A percentile compares a stretch with the other conserved stretches of the same genome.
These are phyloP conservation scores for Sebastiscus tertius DNA, from an alignment of 2,797 vertebrate species.

Conservation along the genomic window DNA sequence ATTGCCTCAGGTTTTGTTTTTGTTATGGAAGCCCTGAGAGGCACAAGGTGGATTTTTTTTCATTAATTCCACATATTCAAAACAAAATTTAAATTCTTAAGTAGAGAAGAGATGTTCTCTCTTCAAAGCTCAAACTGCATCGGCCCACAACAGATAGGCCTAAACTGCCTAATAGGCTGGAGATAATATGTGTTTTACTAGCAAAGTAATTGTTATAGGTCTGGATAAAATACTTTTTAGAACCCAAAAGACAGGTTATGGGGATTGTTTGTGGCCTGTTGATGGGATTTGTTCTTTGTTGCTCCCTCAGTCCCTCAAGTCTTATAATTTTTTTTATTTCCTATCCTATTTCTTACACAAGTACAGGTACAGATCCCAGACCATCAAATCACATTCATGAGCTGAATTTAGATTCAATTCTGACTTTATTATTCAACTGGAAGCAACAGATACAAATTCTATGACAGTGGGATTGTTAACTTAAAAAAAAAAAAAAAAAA, in stretches of 20 bases:
- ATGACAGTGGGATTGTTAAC: conserved; percentile 43
- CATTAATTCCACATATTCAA: conserved; percentile 9
- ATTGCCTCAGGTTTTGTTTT: background rate
- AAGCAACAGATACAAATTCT: conserved; percentile 27
- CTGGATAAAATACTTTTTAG: background rate
- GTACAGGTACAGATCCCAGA: background rate
- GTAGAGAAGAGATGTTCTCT: background rate
- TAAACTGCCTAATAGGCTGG: background rate
- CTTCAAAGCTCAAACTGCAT: background rate
- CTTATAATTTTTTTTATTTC: background rate
- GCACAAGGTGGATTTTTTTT: background rate
- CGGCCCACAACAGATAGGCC: background rate
- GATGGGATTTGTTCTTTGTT: background rate
- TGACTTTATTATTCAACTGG: conserved; percentile 8
- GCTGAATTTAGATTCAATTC: conserved; percentile 8
- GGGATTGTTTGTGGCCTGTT: background rate
- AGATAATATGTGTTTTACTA: background rate
- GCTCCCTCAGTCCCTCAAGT: background rate
- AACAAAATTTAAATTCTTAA: conserved; percentile 1
- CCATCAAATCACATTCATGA: conserved; percentile 17
- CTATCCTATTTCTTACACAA: background rate
- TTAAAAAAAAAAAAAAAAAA: conserved; percentile 10
- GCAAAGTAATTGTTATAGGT: background rate
- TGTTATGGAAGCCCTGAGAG: background rate
- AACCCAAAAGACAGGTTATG: background rate